phyloP scores from a whole-genome alignment of 2,888 invertebrate genomes.

The Philhelius pedissequus region DNA sequence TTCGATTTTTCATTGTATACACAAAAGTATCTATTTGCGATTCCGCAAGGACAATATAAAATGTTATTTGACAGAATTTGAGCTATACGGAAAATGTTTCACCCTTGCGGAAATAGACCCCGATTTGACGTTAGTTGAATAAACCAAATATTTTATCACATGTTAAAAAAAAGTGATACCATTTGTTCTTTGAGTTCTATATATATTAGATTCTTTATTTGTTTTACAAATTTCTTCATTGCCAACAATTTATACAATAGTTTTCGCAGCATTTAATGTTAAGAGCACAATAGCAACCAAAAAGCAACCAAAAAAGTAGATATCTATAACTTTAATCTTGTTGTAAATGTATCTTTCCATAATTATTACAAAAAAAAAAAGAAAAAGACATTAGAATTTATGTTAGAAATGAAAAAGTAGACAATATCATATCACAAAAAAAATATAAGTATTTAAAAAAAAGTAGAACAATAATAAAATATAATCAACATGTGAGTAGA shows the following conservation, averaged over 20 bases:
- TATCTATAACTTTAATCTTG: slow-evolving; percentile 15
- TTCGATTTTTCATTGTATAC: too few species aligned
- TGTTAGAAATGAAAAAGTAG: slow-evolving; percentile 41
- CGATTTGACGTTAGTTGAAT: too few species aligned
- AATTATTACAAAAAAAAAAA: slow-evolving; percentile 6
- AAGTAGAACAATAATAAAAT: slow-evolving; percentile 23
- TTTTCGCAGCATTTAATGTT: slow-evolving; percentile 20
- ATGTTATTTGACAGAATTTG: too few species aligned
- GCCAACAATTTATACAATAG: slow-evolving; percentile 26
- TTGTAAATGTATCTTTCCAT: slow-evolving; percentile 40
- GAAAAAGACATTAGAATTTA: slow-evolving; percentile 24
- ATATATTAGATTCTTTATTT: background rate
- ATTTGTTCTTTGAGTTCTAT: background rate
- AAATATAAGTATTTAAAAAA: background rate
- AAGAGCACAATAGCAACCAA: background rate
- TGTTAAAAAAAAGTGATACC: background rate
- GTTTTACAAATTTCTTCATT: background rate
- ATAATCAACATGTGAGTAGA: slow-evolving; percentile 27
- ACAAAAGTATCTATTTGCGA: too few species aligned
- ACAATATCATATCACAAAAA: slow-evolving; percentile 58
- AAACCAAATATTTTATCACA: slow-evolving; percentile 25
- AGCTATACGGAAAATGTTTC: too few species aligned
- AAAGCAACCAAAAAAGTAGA: background rate
- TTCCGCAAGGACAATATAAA: too few species aligned
- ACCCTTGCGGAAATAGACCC: too few species aligned